Evolutionary conservation across 2,888 invertebrate genomes (phyloP).

Genomic region (Rosalia funebris): DNA sequence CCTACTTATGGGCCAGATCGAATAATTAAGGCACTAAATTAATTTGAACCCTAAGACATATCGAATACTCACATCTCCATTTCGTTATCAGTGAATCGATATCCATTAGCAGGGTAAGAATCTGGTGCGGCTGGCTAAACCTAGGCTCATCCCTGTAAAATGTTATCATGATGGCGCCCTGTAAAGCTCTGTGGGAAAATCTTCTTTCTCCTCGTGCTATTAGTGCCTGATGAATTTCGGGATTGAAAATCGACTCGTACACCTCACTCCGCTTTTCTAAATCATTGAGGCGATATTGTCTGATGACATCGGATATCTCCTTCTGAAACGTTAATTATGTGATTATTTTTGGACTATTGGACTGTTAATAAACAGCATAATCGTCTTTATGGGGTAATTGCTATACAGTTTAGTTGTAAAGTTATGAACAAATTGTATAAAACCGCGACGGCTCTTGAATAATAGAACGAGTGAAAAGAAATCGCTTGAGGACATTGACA

Average conservation of each 20-base stretch:
- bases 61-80: slow-evolving; percentile 96
- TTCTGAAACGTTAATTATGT: slow-evolving; percentile 47
- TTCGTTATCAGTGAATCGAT: slow-evolving; percentile 98
- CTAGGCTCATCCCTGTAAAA: slow-evolving; percentile 97
- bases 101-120: slow-evolving; percentile 94
- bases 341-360: no score
- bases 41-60: no score
- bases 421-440: no score
- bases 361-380: no score
- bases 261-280: slow-evolving; percentile 83
- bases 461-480: no score
- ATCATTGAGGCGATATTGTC: slow-evolving; percentile 75
- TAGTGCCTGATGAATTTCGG: slow-evolving; percentile 82
- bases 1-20: no score
- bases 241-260: slow-evolving; percentile 91
- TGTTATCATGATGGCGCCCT: slow-evolving; percentile 96
- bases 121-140: slow-evolving; percentile 97
- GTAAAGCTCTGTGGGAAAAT: slow-evolving; percentile 89
- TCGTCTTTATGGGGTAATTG: no score
- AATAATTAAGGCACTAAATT: no score
- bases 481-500: no score
- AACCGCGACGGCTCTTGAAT: no score
- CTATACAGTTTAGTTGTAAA: no score
- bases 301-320: slow-evolving; percentile 55
- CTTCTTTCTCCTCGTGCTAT: slow-evolving; percentile 87